A percentile compares a stretch with the other conserved stretches of the same genome.
These are phyloP conservation scores for Cephus pygmeus DNA, from an alignment of 2,888 invertebrate genomes.

Conservation along the genomic window DNA sequence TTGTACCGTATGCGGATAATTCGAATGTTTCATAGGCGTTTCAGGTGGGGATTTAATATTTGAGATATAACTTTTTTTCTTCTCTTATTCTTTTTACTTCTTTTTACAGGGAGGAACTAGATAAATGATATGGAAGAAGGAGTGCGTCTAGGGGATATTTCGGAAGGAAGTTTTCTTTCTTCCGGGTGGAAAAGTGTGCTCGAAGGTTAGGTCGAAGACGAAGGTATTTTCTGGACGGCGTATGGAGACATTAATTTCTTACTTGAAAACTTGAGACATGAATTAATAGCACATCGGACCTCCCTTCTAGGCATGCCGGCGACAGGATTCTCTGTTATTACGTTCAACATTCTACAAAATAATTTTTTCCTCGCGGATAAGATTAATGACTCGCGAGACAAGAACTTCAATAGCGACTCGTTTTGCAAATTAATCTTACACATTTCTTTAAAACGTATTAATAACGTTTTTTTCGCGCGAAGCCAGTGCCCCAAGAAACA, in stretches of 20 bases:
- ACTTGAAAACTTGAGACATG: slow-evolving; percentile 49
- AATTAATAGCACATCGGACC: slow-evolving; percentile 50
- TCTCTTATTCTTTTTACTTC: not conserved
- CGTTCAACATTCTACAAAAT: slow-evolving; percentile 56
- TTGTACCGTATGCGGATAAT: not conserved
- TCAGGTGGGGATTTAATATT: not conserved
- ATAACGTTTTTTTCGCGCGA: slow-evolving; percentile 41
- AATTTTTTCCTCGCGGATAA: slow-evolving; percentile 53
- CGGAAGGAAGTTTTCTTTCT: not conserved
- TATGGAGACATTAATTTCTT: slow-evolving; percentile 48
- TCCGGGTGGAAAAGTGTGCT: not conserved
- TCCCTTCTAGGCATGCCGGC: slow-evolving; percentile 45
- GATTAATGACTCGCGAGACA: slow-evolving; percentile 52
- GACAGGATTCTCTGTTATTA: slow-evolving; percentile 57
- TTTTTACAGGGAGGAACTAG: not conserved
- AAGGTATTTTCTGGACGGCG: slow-evolving; percentile 25
- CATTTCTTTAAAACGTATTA: slow-evolving; percentile 56
- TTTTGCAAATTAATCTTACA: slow-evolving; percentile 58
- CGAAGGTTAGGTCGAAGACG: not conserved
- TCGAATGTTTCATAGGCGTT: not conserved
- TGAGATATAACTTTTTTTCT: not conserved
- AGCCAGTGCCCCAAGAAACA: slow-evolving; percentile 17
- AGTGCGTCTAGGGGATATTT: not conserved
- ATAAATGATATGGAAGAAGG: not conserved
- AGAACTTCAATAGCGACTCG: slow-evolving; percentile 54